These are phyloP conservation scores for Pherbina coryleti DNA, from an alignment of 2,888 invertebrate genomes.

Conservation along the genomic window DNA sequence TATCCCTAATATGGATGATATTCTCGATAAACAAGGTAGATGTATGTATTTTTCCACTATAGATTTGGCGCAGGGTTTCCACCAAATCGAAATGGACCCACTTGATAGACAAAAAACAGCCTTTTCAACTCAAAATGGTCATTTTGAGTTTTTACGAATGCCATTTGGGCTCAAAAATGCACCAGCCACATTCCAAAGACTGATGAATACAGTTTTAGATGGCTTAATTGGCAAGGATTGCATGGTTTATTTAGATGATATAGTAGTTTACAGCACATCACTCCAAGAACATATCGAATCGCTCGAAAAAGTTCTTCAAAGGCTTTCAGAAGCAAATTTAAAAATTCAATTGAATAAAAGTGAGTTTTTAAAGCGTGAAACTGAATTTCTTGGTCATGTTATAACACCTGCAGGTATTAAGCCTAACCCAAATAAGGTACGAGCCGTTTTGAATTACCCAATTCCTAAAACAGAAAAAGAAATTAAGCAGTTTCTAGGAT, in stretches of 20 bases:
- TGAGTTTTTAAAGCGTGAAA: conserved; percentile 51
- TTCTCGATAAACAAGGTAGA: conserved; percentile 46
- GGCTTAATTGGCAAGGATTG: conserved; percentile 51
- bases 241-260: conserved; percentile 60
- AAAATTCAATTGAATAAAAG: conserved; percentile 55
- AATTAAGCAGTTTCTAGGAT: conserved; percentile 53
- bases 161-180: no score
- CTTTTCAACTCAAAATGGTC: conserved; percentile 43
- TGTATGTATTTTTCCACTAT: conserved; percentile 44
- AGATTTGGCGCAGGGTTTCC: conserved; percentile 45
- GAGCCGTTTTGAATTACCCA: conserved; percentile 49
- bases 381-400: conserved; percentile 57
- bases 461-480: conserved; percentile 51
- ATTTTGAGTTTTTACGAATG: no score
- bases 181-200: conserved; percentile 43
- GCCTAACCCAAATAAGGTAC: conserved; percentile 56
- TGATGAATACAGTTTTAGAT: conserved; percentile 52
- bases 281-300: conserved; percentile 54
- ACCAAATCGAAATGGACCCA: conserved; percentile 41
- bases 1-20: conserved; percentile 44
- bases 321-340: conserved; percentile 47
- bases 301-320: conserved; percentile 49
- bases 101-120: conserved; percentile 45
- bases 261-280: conserved; percentile 52
- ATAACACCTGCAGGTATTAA: conserved; percentile 55